Evolutionary conservation across 2,797 vertebrate species (phyloP), one percentile per base, ranked within the genome.

Genomic region (Tokudaia tokunoshimensis): DNA sequence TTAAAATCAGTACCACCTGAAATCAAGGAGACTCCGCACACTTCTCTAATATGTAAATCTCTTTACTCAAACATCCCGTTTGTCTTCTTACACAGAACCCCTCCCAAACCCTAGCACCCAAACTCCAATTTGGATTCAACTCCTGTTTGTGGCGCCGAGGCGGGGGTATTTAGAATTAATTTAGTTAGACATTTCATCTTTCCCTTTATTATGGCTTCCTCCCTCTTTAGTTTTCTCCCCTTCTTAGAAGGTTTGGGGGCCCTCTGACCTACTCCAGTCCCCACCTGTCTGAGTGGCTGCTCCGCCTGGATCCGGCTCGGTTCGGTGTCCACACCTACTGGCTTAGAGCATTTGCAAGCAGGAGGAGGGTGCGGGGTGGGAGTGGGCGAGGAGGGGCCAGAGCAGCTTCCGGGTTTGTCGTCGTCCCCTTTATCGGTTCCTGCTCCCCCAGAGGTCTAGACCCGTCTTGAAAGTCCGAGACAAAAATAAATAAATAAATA

Each of bases 241-340:
- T 89, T 12, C 57, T 67, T 31, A n/a, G 9, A 83, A 88, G 63
- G 12, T 82, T 89, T 22, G 75, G 29, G 3, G 26, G 50, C 8
- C 20, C 26, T 44, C 76, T 80, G 81, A 12, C 19, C 85, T 95
- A 59, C 76, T 47, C 89, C 81, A 31, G 41, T 95, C 90, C 97
- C 97, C 98, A 98, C 96, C 96, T 98, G 97, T 96, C 96, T 83
- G 79, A 94, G 92, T 84, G 78, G 94, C 57, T 76, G 55, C 91
- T 98, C 90, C 92, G 6, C 82, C 89, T 95, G 10, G 55, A 50
- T 96, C 91, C 55, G 26, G 83, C 93, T 87, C 4, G 6, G 67
- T 74, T 86, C 47, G 8, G 86, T 65, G 86, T 97, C 90, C 93
- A 52, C 92, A 70, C 52, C 2, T 74, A 44, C 96, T 92, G 95